Conservation (phyloP, 1,140 invertebrate genomes). For the Druon quercuslanigerum region DNA sequence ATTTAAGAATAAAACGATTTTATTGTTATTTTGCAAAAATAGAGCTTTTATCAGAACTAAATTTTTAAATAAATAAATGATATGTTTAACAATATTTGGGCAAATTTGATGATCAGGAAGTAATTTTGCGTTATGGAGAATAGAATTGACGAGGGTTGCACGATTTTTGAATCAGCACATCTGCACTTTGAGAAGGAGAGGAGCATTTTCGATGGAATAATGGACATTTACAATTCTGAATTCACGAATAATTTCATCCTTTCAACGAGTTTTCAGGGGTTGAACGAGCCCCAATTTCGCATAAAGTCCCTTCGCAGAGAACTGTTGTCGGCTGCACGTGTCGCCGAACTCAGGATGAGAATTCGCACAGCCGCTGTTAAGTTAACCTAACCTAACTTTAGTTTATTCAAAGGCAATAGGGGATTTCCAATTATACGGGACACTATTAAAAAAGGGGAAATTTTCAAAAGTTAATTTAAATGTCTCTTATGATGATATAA, state of each 20-base stretch:
- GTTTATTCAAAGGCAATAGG: not conserved
- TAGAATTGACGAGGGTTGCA: no score
- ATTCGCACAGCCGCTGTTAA: constrained; percentile 17
- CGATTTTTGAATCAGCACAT: constrained; percentile 4
- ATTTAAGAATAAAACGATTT: no score
- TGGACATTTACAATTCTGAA: constrained; percentile 29
- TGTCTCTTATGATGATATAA: not conserved
- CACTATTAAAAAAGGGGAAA: not conserved
- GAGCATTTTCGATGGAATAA: constrained; percentile 18
- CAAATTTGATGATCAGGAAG: no score
- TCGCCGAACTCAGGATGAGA: constrained; percentile 10
- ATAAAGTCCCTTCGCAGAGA: constrained; percentile 12
- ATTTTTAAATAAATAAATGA: no score
- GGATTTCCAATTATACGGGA: not conserved
- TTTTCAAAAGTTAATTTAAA: no score
- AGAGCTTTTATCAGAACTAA: no score
- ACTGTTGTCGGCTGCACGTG: constrained; percentile 15
- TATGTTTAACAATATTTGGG: no score
- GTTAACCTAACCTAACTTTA: not conserved
- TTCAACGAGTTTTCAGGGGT: constrained; percentile 13
- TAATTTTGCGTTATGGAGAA: no score
- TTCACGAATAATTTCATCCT: constrained; percentile 28
- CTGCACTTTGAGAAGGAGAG: constrained; percentile 10
- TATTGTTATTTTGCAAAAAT: no score
- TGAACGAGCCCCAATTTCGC: constrained; percentile 6